Evolutionary conservation across 2,113 vertebrate species (phyloP), one percentile per base, ranked within the genome.

Genomic region (Vicugna pacos): DNA sequence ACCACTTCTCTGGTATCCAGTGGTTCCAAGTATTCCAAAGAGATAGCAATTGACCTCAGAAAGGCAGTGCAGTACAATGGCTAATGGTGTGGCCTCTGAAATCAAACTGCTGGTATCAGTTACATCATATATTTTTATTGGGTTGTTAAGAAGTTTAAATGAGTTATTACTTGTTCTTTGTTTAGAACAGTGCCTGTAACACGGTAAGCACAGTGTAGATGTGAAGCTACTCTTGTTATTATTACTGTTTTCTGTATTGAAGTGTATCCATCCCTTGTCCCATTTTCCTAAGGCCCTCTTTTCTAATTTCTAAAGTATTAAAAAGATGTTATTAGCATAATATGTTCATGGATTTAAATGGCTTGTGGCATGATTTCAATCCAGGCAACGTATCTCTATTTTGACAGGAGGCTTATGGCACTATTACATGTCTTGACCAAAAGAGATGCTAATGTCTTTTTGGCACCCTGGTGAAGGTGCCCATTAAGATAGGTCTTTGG

Each of bases 301-400:
- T 19, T 81, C 65, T 72, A 5, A 48, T 91, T 94, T 96, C 13
- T 72, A 48, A 95, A 91, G 26, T 72, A 58, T 38, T 89, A 73
- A 83, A 28, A 83, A 46, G 8, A 89, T 67, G 22, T 79, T 35
- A n/a, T 67, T 20, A 82, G 54, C 58, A 83, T 73, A 32, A 56
- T 52, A 12, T 87, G 10, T 76, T 86, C 54, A 52, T 75, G 46
- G 48, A 58, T 76, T 94, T 91, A 83, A 93, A 75, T 80, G 17
- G 0, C 56, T 92, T 69, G 64, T 65, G 38, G 2, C 79, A 32
- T 62, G 50, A 77, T 84, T 85, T n/a, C 69, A 81, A 58, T n/a
- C 19, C 13, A 80, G 26, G 14, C 13, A 62, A 48, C 58, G 24
- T 16, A 77, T 58, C 30, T 52, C 38, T 94, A 35, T 81, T 94